Evolutionary conservation across 23 tunicate species (phyloP), one percentile per base, ranked within the genome.

Genomic region (Phallusia fumigata): DNA sequence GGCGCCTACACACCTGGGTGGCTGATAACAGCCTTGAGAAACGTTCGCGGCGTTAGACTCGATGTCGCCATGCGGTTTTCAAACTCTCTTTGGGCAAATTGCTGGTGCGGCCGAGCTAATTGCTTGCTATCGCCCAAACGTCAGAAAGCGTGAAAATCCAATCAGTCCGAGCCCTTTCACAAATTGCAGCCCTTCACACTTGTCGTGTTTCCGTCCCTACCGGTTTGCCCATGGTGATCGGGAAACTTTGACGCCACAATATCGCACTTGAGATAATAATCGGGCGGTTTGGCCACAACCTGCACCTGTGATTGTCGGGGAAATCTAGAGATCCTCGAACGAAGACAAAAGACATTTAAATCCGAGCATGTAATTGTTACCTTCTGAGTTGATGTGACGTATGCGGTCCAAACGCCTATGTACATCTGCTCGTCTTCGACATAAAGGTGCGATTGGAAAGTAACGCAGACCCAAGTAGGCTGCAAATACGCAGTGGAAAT

Each of bases 1-100:
- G 95, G 95, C 95, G 95, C 86, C 95, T 30, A 0, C 76, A 82
- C 95, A 90, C 95, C 95, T 90, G 95, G 79, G 79, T 52, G 34
- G 40, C n/a, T 33, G 77, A 74, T 74, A 58, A 74, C 33, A 19
- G 33, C 44, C 77, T 19, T 74, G 77, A 32, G 77, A 74, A 74
- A 33, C 44, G 12, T 31, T 32, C 77, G 36, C 22, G 31, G 40
- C 44, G 22, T 32, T 19, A 33, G 77, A 74, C 77, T 74, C 12
- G 77, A 8, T 33, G 77, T 74, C 77, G 77, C 77, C 77, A 6
- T 21, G 69, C 13, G 69, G 69, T 58, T 58, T 58, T 58, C 69
- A 58, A 58, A 58, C 69, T 22, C 47, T 22, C 69, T 8, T 58
- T 22, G 2, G 69, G 69, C 28, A 58, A 58, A 21, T 58, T 58